Evolutionary conservation across 2,113 vertebrate genomes (phyloP).

Genomic region (Ochotona princeps): DNA sequence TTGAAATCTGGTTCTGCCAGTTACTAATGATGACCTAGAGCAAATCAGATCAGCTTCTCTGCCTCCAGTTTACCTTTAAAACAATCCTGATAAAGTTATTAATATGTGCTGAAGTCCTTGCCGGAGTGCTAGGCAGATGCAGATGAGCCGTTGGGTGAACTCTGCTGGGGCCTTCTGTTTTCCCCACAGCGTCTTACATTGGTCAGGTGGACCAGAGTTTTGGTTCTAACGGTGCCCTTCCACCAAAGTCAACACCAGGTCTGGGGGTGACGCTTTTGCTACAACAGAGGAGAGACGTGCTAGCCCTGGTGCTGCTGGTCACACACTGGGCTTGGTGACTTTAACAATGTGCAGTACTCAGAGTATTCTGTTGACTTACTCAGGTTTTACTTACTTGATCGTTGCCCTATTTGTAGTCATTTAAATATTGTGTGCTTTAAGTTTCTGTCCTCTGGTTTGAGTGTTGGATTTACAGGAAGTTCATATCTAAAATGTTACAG

Average conservation of each 20-base stretch:
- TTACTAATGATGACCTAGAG: background rate
- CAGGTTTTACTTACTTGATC: background rate
- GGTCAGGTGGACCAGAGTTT: background rate
- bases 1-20: background rate
- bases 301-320: background rate
- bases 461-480: slow-evolving; percentile 57
- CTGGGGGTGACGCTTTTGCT: background rate
- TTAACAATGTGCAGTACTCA: background rate
- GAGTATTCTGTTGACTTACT: background rate
- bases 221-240: background rate
- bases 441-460: slow-evolving; percentile 40
- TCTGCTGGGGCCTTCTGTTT: background rate
- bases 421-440: background rate
- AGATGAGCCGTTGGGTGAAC: background rate
- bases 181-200: background rate
- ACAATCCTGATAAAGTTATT: background rate
- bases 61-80: background rate
- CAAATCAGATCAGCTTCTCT: background rate
- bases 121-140: background rate
- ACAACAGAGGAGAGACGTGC: background rate
- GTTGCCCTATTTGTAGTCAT: slow-evolving; percentile 36
- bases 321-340: background rate
- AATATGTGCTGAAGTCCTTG: background rate
- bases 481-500: slow-evolving; percentile 54
- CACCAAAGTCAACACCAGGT: background rate